These are phyloP conservation scores for Varecia variegata DNA, from an alignment of 2,797 vertebrate genomes.

Conservation along the genomic window DNA sequence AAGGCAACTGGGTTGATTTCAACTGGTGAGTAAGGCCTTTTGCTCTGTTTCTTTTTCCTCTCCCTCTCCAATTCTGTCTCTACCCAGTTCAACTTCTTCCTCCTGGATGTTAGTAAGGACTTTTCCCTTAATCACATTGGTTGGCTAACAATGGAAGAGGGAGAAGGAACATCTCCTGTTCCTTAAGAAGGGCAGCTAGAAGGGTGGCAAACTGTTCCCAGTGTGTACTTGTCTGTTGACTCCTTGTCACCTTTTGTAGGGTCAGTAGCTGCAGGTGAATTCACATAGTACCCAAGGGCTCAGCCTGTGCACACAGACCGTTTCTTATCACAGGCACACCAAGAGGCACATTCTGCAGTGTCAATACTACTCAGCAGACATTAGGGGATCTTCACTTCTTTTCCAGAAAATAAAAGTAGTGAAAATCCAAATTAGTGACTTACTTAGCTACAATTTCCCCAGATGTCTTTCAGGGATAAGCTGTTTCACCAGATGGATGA, in stretches of 20 bases:
- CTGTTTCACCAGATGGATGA: background rate
- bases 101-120: background rate
- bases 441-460: background rate
- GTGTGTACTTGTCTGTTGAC: background rate
- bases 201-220: background rate
- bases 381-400: background rate
- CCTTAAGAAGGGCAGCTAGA: background rate
- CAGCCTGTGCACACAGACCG: background rate
- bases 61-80: background rate
- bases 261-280: background rate
- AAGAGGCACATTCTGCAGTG: background rate
- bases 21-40: background rate
- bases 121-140: background rate
- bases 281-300: background rate
- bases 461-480: background rate
- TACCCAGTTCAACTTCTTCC: background rate
- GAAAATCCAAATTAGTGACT: background rate
- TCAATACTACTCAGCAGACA: background rate
- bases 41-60: background rate
- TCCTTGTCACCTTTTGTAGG: background rate
- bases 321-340: background rate
- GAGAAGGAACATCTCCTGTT: background rate
- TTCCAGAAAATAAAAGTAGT: constrained; percentile 1
- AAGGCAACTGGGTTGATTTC: background rate
- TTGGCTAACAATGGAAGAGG: background rate